phyloP scores from a whole-genome alignment of 2,888 invertebrate genomes.

The Chaitophorus viminalis region DNA sequence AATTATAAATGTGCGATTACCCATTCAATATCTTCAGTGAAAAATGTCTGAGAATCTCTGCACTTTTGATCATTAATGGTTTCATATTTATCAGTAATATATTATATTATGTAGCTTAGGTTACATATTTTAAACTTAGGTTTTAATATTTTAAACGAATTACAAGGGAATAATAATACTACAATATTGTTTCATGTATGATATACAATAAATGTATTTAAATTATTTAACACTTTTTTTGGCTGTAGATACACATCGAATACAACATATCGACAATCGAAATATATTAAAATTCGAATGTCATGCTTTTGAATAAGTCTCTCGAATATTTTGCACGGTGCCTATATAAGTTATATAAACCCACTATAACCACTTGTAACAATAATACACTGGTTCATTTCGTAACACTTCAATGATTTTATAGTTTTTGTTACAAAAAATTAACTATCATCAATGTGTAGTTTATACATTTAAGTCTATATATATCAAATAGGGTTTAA shows the following conservation, averaged over 20 bases:
- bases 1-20: no score
- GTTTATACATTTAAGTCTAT: background rate
- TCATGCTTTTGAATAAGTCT: background rate
- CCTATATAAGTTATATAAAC: background rate
- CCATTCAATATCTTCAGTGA: no score
- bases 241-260: background rate
- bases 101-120: background rate
- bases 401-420: conserved; percentile 1
- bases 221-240: background rate
- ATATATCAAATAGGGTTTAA: background rate
- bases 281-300: background rate
- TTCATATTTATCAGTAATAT: no score
- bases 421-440: background rate
- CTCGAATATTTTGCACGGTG: background rate
- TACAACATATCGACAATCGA: background rate
- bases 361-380: background rate
- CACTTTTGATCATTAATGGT: no score
- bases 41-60: no score
- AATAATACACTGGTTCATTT: conserved; percentile 5
- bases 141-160: background rate
- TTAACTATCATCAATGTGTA: background rate
- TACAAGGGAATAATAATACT: background rate
- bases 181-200: background rate
- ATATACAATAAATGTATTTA: background rate
- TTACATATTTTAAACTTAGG: background rate